Base-by-base conservation (phyloP, 1,140 invertebrate genomes). In the Metaphire vulgaris region DNA sequence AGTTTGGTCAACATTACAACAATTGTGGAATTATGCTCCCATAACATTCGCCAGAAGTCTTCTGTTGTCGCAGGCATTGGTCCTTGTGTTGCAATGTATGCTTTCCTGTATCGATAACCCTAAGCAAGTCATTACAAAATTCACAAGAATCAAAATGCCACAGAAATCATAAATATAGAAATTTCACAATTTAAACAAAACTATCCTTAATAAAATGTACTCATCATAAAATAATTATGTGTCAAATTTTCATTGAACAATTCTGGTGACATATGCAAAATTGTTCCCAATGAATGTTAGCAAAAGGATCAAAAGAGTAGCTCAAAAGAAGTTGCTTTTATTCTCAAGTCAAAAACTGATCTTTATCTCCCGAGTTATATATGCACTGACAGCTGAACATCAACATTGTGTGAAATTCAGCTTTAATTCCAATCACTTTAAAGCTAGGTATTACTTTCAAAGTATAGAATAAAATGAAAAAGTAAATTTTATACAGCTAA, bases 21-120 rank as follows among this genome's bases (percentile, higher is more conserved):
- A 85, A 99, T 99, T 2, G 95, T 98, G 0, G 96, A 98, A 86
- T 99, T 99, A 84, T 99, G 96, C 85, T 99, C 97, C 97, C 97
- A 99, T 21, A 99, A 88, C 97, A 99, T 99, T 78, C 97, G 89
- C 98, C 98, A 99, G 82, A 99, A 96, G 84, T 99, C 97, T 21
- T 80, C 98, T 95, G 0, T 94, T 94, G 0, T 97, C 99, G 80
- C 99, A 94, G 31, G 91, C 95, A 14, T 99, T 86, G 0, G 98
- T 97, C 88, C 99, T 97, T 2, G 97, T 12, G 41, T 98, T 0
- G 97, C 97, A 77, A 99, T 97, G 83, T 99, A 99, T 1, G 96
- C 96, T 76, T 90, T 92, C 29, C 94, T 90, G 86, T 95, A 96
- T 64, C 97, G 93, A 83, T 97, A 98, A 28, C 94, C 98, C 80